A percentile compares a stretch with the other conserved stretches of the same genome.
These are phyloP conservation scores for Schizopygopsis malacanthus DNA, from an alignment of 2,797 vertebrate species.

Conservation along the genomic window DNA sequence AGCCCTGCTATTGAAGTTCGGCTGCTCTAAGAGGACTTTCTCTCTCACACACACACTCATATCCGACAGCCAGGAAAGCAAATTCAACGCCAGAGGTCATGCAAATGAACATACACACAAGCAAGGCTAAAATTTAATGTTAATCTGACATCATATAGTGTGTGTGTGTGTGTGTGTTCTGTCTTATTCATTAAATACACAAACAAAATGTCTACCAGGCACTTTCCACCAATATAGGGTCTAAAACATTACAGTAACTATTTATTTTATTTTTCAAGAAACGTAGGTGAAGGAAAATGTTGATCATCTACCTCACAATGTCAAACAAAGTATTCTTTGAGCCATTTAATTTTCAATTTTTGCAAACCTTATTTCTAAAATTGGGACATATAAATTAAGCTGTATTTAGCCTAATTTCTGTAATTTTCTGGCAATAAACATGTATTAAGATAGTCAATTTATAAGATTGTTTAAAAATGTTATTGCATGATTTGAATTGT, in stretches of 20 bases:
- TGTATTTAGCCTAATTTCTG: neutral
- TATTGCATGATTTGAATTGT: neutral
- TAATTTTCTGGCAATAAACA: neutral
- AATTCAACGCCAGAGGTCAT: slow-evolving; percentile 79
- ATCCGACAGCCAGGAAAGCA: slow-evolving; percentile 74
- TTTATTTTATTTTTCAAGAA: slow-evolving; percentile 1
- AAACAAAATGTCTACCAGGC: slow-evolving; percentile 72
- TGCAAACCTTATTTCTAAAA: neutral
- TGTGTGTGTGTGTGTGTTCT: slow-evolving; percentile 64
- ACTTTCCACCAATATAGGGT: neutral
- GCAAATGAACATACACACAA: slow-evolving; percentile 59
- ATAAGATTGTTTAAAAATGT: neutral
- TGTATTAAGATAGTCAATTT: neutral
- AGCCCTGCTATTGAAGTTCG: slow-evolving; percentile 77
- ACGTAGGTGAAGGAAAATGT: slow-evolving; percentile 3
- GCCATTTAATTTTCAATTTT: neutral
- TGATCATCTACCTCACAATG: slow-evolving; percentile 14
- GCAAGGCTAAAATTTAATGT: too few species aligned
- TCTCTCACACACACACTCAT: slow-evolving; percentile 65
- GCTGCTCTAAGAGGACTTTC: slow-evolving; percentile 32
- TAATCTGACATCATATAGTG: slow-evolving; percentile 81
- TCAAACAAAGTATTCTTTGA: neutral
- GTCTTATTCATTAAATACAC: slow-evolving; percentile 76
- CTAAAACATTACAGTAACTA: neutral
- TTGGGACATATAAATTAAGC: neutral